Evolutionary conservation across 2,888 invertebrate genomes (phyloP).

Genomic region (Euzophera pinguis): DNA sequence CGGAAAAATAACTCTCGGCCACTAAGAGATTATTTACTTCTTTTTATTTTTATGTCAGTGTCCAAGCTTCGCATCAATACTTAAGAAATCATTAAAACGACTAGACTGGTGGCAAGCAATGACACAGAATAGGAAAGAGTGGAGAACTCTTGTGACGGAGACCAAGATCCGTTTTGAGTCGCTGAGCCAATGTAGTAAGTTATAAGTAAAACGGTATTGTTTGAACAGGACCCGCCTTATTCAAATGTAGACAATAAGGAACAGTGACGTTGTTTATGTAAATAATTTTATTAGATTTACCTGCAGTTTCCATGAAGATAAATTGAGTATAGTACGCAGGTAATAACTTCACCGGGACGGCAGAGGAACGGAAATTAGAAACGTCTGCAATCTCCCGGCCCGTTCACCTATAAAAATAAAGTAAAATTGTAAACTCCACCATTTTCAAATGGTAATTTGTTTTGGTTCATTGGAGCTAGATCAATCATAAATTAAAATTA

Average conservation of each 20-base stretch:
- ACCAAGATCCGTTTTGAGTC: too few relatives aligned
- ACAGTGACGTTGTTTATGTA: constrained; percentile 2
- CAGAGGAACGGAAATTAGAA: constrained; percentile 54
- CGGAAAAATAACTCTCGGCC: too few relatives aligned
- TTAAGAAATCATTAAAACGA: too few relatives aligned
- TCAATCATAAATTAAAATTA: not conserved
- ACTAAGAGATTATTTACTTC: too few relatives aligned
- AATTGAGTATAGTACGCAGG: constrained; percentile 37
- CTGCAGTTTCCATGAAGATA: constrained; percentile 7
- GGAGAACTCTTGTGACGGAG: too few relatives aligned
- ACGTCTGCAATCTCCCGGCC: constrained; percentile 52
- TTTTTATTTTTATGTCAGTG: too few relatives aligned
- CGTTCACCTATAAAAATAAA: constrained; percentile 48
- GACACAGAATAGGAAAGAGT: too few relatives aligned
- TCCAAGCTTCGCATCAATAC: too few relatives aligned
- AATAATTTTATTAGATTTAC: not conserved
- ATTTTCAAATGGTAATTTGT: constrained; percentile 11
- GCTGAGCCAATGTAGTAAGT: too few relatives aligned
- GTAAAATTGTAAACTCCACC: constrained; percentile 42
- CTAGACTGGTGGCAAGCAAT: too few relatives aligned
- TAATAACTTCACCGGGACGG: constrained; percentile 41
- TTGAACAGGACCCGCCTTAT: not conserved
- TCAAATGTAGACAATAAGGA: constrained; percentile 3
- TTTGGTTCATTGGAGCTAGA: not conserved
- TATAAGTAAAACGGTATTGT: not conserved